Conservation (phyloP, 1,140 invertebrate genomes). For the Uloborus diversus region DNA sequence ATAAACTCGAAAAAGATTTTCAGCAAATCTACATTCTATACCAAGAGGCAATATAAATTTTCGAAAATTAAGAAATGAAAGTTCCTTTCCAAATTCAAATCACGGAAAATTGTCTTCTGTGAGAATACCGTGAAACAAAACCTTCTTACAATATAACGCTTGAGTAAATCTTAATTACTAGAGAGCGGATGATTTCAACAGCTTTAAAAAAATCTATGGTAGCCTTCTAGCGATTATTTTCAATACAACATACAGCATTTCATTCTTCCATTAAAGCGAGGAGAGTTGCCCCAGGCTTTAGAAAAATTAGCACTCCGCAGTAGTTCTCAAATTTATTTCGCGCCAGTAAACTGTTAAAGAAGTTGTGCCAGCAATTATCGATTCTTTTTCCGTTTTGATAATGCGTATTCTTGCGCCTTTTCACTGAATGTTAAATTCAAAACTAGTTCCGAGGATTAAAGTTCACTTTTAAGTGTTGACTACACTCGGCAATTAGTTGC, state of each 20-base stretch:
- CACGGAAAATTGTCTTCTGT: too few species aligned
- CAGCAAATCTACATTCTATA: too few species aligned
- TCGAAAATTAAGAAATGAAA: too few species aligned
- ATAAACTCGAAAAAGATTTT: too few species aligned
- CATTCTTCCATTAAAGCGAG: conserved; percentile 43
- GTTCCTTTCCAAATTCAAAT: too few species aligned
- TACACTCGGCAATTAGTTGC: too few species aligned
- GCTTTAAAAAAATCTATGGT: conserved; percentile 13
- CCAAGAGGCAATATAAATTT: too few species aligned
- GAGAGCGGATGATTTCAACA: conserved; percentile 14
- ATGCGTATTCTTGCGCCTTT: neutral
- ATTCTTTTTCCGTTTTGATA: neutral
- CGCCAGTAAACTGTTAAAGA: neutral
- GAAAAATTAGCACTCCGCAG: neutral
- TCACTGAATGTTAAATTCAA: too few species aligned
- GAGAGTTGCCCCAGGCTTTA: conserved; percentile 1
- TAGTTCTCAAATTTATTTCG: neutral
- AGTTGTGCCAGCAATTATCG: neutral
- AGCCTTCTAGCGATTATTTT: conserved; percentile 2
- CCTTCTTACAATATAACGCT: neutral
- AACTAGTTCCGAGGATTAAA: too few species aligned
- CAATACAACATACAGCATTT: conserved; percentile 7
- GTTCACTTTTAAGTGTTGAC: too few species aligned
- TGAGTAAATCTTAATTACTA: conserved; percentile 25
- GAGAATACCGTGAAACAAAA: neutral